Conservation (phyloP, 92 coral and sea anemone genomes). For the Epizoanthus illoricatus region DNA sequence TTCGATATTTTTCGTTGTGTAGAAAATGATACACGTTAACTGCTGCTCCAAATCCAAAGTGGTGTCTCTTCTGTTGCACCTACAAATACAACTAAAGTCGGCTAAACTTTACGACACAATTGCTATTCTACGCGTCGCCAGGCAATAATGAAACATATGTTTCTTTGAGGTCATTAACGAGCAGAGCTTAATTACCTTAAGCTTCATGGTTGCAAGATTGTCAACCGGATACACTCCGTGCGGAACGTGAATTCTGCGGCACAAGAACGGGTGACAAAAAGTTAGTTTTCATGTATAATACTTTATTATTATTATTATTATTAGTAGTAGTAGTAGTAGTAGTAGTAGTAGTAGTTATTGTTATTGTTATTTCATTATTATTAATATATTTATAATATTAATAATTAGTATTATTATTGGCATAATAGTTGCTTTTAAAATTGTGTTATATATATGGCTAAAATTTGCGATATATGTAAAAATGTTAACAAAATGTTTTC, state of each 20-base stretch:
- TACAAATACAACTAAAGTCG: neutral
- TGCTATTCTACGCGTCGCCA: neutral
- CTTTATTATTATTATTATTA: too few relatives aligned
- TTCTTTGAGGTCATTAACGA: neutral
- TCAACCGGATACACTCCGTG: neutral
- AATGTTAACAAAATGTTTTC: too few relatives aligned
- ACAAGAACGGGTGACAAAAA: neutral
- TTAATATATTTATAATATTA: too few relatives aligned
- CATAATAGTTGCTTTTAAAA: too few relatives aligned
- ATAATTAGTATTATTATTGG: too few relatives aligned
- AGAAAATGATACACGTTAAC: slow-evolving; percentile 56
- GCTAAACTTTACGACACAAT: neutral
- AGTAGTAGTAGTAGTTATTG: too few relatives aligned
- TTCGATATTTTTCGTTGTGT: slow-evolving; percentile 60
- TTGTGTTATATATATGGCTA: too few relatives aligned
- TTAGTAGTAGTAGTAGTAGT: too few relatives aligned
- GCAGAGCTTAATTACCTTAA: neutral
- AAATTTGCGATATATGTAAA: too few relatives aligned
- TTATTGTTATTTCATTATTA: too few relatives aligned
- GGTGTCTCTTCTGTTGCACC: slow-evolving; percentile 77
- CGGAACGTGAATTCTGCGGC: neutral
- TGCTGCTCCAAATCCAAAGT: slow-evolving; percentile 87
- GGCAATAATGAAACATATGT: neutral
- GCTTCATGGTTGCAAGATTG: slow-evolving; percentile 8
- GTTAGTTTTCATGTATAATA: too few relatives aligned